Evolutionary conservation across 2,888 invertebrate species (phyloP).

Genomic region (Oasisia sp.): DNA sequence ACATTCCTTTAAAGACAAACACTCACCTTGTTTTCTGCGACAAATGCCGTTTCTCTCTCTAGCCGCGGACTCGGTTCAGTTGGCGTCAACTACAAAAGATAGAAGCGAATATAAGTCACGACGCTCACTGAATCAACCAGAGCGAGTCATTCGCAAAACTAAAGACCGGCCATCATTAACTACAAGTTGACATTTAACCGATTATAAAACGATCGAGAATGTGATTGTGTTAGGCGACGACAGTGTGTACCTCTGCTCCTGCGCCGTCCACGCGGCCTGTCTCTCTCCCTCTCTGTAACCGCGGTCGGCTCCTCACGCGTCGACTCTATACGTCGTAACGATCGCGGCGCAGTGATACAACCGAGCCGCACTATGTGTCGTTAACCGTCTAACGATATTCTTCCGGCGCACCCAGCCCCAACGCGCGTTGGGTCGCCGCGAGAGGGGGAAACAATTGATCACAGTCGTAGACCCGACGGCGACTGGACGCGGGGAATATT

Average conservation of each 20-base stretch:
- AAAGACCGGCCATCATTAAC: not conserved
- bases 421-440: not conserved
- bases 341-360: not conserved
- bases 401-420: not conserved
- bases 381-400: not conserved
- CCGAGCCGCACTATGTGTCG: not conserved
- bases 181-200: not conserved
- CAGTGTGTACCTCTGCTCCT: not conserved
- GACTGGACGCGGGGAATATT: not conserved
- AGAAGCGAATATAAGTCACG: not conserved
- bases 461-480: not conserved
- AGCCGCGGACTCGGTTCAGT: not conserved
- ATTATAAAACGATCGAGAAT: not conserved
- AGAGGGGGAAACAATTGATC: constrained; percentile 17
- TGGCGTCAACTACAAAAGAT: not conserved
- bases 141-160: not conserved
- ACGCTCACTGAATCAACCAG: not conserved
- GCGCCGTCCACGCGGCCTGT: not conserved
- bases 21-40: not conserved
- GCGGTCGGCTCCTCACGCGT: not conserved
- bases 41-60: not conserved
- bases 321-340: not conserved
- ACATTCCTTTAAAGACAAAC: not conserved
- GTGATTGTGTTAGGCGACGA: not conserved
- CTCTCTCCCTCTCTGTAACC: not conserved